These are phyloP conservation scores for Rallus crepitans DNA, from an alignment of 2,797 vertebrate species.

Conservation along the genomic window DNA sequence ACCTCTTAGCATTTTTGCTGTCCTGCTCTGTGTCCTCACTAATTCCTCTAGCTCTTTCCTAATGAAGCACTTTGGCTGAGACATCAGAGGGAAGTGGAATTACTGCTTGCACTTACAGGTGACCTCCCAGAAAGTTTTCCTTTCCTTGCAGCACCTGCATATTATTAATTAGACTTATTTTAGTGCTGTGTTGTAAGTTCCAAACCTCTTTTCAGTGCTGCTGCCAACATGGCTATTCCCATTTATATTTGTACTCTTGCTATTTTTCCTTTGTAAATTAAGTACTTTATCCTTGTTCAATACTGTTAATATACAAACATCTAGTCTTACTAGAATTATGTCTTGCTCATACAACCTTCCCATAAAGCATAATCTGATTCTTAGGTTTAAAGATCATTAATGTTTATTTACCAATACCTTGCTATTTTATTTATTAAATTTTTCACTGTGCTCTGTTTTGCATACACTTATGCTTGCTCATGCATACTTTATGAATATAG, in stretches of 20 bases:
- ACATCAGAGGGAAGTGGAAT: background rate
- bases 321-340: background rate
- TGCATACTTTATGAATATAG: slow-evolving; percentile 89
- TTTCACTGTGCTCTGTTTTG: slow-evolving; percentile 85
- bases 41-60: background rate
- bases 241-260: background rate
- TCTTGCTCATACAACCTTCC: background rate
- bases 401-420: slow-evolving; percentile 84
- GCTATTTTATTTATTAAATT: slow-evolving; percentile 89
- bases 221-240: background rate
- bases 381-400: slow-evolving; percentile 73
- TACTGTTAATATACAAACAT: background rate
- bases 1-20: background rate
- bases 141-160: slow-evolving; percentile 12
- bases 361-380: slow-evolving; percentile 1
- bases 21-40: background rate
- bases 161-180: slow-evolving; percentile 28
- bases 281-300: background rate
- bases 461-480: slow-evolving; percentile 83
- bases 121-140: background rate
- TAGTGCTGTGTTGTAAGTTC: background rate
- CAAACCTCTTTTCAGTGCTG: background rate
- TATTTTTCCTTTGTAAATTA: background rate
- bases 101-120: background rate
- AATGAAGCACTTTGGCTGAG: background rate